Conservation (phyloP, 2,113 vertebrate species). For the Oxygymnocypris stewartii region DNA sequence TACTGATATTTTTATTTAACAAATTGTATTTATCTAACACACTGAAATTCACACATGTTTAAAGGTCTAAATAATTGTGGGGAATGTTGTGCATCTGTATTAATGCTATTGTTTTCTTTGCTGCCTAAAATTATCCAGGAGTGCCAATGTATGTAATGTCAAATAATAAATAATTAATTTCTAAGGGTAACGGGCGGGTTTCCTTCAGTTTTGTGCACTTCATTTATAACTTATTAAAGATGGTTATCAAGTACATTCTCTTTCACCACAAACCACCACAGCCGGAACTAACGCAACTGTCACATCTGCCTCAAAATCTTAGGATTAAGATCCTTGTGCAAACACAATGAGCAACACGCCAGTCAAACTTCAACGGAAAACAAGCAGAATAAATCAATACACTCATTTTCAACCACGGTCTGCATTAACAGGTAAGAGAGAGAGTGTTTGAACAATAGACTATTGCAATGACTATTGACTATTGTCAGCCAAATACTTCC, state of each 20-base stretch:
- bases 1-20: background rate
- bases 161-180: no score
- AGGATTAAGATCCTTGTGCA: conserved; percentile 17
- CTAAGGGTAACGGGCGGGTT: background rate
- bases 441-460: conserved; percentile 25
- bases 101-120: background rate
- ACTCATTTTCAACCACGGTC: conserved; percentile 4
- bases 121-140: background rate
- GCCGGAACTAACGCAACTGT: background rate
- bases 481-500: background rate
- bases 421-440: conserved; percentile 24
- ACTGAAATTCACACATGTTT: background rate
- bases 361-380: conserved; percentile 20
- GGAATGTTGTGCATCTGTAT: background rate
- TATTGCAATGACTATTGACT: no score
- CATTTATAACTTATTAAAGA: background rate
- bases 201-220: background rate
- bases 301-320: conserved; percentile 3
- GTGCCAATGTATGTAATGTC: no score
- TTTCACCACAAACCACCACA: background rate
- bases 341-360: conserved; percentile 21
- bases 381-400: conserved; percentile 19
- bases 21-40: background rate
- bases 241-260: background rate
- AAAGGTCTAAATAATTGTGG: background rate